These are phyloP conservation scores for Luscinia luscinia DNA, from an alignment of 2,797 vertebrate genomes.

Conservation along the genomic window DNA sequence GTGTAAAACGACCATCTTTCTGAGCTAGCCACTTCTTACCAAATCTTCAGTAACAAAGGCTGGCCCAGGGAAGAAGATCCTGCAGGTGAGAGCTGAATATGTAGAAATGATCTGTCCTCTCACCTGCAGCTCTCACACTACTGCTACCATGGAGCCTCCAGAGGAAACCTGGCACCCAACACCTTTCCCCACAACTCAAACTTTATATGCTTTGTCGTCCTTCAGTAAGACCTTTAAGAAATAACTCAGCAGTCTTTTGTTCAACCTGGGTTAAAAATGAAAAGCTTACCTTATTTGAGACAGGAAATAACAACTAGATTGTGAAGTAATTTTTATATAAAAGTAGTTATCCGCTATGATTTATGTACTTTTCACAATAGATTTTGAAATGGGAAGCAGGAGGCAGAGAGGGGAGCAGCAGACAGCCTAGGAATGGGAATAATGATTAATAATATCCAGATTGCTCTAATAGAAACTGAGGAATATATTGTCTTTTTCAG, in stretches of 20 bases:
- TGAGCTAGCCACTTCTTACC: background rate
- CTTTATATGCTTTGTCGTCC: background rate
- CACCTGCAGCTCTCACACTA: background rate
- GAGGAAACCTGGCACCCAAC: background rate
- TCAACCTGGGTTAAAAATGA: background rate
- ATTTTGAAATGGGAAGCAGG: background rate
- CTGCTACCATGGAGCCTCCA: background rate
- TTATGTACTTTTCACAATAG: background rate
- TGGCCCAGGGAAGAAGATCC: background rate
- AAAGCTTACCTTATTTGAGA: background rate
- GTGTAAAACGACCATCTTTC: background rate
- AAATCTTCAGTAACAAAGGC: background rate
- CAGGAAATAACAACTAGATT: background rate
- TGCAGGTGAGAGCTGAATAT: background rate
- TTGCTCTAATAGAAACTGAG: background rate
- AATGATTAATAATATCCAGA: background rate
- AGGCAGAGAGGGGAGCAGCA: background rate
- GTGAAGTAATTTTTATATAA: background rate
- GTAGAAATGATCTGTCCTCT: background rate
- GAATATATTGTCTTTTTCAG: background rate
- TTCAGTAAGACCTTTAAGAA: background rate
- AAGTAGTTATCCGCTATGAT: background rate
- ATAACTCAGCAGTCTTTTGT: background rate
- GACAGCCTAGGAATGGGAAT: background rate
- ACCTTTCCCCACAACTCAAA: background rate